Evolutionary conservation across 2,888 invertebrate genomes (phyloP), one percentile per base, ranked within the genome.

Genomic region (Encarsia formosa): DNA sequence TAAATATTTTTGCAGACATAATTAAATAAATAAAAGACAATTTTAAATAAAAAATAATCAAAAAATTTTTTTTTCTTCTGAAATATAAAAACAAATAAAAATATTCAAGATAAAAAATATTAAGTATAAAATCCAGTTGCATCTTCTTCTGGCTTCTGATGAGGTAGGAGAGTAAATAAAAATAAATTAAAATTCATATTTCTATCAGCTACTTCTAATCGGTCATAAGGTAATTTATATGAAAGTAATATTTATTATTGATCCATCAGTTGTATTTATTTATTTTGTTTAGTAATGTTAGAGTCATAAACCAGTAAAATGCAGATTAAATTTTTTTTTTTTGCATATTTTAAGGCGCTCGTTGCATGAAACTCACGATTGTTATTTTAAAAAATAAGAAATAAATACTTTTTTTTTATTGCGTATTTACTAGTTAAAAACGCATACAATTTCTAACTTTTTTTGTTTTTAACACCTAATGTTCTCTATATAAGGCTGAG

Each of bases 401-500:
- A 34, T 32, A n/a, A 42, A 16, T 24, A 29, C 35, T 20, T 32
- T n/a, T n/a, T 49, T 26, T 43, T 38, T 54, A 47, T 35, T 49
- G 48, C 51, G 47, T 48, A 20, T 49, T 56, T 44, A 46, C 43
- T 47, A 56, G 32, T 18, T 51, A 52, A 52, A 52, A 49, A 52
- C 52, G 52, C 52, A 56, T 56, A 56, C 52, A 56, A 49, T 52
- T 52, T 54, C 35, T 38, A 16, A 13, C n/a, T n/a, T 34, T 13
- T 34, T 32, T 26, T 52, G 49, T 52, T 47, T 42, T 56, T 49
- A 47, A 56, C 49, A 49, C 50, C 49, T 50, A 46, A 47, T 50
- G 52, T 56, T n/a, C 49, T 52, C 56, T 56, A 52, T 52, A 56
- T 50, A 56, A 56, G 56, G 56, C 56, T 56, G 56, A 56, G 56